Conservation (phyloP, 2,888 invertebrate genomes). For the Drosophila conformis region DNA sequence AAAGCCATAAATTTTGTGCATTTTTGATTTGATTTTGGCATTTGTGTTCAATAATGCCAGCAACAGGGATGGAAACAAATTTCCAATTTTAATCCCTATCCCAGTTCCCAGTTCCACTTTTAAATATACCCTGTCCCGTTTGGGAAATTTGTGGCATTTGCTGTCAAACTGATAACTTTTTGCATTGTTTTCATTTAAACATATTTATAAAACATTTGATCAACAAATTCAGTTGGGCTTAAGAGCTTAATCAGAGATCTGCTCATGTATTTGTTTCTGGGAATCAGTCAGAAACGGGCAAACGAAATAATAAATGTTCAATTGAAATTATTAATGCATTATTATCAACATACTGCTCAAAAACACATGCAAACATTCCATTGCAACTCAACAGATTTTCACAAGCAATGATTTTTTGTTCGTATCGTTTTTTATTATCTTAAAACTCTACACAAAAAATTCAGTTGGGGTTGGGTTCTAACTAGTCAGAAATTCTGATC, state of each 20-base stretch:
- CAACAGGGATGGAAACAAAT: slow-evolving; percentile 12
- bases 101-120: background rate
- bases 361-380: no score
- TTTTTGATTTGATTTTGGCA: slow-evolving; percentile 76
- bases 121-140: background rate
- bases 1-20: slow-evolving; percentile 62
- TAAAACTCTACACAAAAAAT: background rate
- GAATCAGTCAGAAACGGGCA: background rate
- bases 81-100: slow-evolving; percentile 4
- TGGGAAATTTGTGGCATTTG: slow-evolving; percentile 35
- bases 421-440: background rate
- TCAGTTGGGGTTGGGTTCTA: fast-evolving
- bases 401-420: background rate
- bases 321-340: background rate
- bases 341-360: background rate
- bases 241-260: slow-evolving; percentile 14
- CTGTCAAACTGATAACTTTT: slow-evolving; percentile 41
- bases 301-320: background rate
- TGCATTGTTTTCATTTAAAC: slow-evolving; percentile 40
- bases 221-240: slow-evolving; percentile 38
- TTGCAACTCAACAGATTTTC: background rate
- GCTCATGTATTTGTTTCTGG: background rate
- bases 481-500: background rate
- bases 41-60: slow-evolving; percentile 59
- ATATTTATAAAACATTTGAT: slow-evolving; percentile 43